Base-by-base conservation (phyloP, 2,888 invertebrate genomes). In the Cryptocheilus praepositus region DNA sequence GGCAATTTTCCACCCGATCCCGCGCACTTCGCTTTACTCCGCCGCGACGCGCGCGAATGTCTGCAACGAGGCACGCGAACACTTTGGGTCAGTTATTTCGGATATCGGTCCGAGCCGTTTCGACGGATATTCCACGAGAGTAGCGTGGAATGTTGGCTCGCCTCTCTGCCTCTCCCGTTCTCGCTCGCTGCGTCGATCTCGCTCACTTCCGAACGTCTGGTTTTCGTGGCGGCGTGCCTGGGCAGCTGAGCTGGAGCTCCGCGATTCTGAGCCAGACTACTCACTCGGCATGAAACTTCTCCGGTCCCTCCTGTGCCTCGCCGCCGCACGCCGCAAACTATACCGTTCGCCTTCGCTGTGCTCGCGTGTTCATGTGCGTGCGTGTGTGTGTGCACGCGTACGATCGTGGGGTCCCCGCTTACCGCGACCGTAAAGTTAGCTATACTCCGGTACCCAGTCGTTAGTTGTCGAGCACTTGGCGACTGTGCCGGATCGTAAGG, bases 251-350 rank as follows among this genome's bases (percentile, higher is more conserved):
- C 60, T 71, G 71, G 64, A 49, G 49, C 67, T 61, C 70, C 54
- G 73, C 76, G 72, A 73, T 71, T 65, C 66, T 67, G 68, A 68
- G 64, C 70, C 56, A 71, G 76, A 77, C 77, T 74, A 64, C 67
- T 71, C 71, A 49, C 65, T 65, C 65, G 65, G 64, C 65, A 64
- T 58, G 72, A 69, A 67, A 73, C 70, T 70, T 65, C 74, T 74
- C 68, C 16, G 18, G 16, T 16, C 49, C 18, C 18, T 61, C 63
- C 58, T 21, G 64, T 22, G 51, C 67, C 65, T 67, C 64, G 64
- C 76, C 64, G 64, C 76, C 67, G 70, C 67, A 70, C 70, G 72
- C 57, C 65, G 67, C 19, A 16, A 53, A 21, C 43, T 44, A 44
- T 44, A 52, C 44, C 59, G 58, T 22, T 36, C 57, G 18, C 22